These are phyloP conservation scores for Lithophane socia DNA, from an alignment of 2,888 invertebrate genomes.

Conservation along the genomic window DNA sequence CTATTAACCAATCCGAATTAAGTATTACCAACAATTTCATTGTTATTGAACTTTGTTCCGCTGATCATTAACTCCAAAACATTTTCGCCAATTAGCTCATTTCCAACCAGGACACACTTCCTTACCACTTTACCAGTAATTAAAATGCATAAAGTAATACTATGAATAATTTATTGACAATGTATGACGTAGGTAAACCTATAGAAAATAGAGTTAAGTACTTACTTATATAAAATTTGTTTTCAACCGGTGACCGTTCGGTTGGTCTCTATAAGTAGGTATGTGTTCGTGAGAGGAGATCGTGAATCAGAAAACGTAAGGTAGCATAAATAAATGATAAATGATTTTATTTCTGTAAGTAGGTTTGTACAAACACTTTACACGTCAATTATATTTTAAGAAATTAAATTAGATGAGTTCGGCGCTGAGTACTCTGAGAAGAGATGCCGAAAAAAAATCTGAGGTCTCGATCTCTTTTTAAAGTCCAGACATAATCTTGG, in stretches of 20 bases:
- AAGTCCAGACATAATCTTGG: too few relatives aligned
- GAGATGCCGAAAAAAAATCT: too few relatives aligned
- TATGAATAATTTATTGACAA: slow-evolving; percentile 33
- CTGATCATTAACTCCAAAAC: slow-evolving; percentile 18
- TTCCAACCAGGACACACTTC: slow-evolving; percentile 33
- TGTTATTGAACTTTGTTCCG: slow-evolving; percentile 26
- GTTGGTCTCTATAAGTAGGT: background rate
- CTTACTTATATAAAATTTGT: background rate
- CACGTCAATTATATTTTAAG: too few relatives aligned
- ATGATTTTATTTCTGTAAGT: too few relatives aligned
- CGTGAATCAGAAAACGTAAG: background rate
- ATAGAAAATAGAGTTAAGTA: background rate
- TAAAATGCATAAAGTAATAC: slow-evolving; percentile 22
- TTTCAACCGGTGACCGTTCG: background rate
- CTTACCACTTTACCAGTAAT: background rate
- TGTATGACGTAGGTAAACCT: slow-evolving; percentile 15
- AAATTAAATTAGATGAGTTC: too few relatives aligned
- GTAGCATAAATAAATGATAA: background rate
- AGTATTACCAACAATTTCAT: slow-evolving; percentile 27
- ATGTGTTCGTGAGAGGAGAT: background rate
- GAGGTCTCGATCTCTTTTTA: too few relatives aligned
- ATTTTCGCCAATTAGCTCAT: slow-evolving; percentile 34
- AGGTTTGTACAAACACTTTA: too few relatives aligned
- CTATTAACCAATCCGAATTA: slow-evolving; percentile 21
- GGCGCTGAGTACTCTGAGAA: too few relatives aligned